Evolutionary conservation across 2,888 invertebrate species (phyloP).

Genomic region (Lamellibrachia columna): DNA sequence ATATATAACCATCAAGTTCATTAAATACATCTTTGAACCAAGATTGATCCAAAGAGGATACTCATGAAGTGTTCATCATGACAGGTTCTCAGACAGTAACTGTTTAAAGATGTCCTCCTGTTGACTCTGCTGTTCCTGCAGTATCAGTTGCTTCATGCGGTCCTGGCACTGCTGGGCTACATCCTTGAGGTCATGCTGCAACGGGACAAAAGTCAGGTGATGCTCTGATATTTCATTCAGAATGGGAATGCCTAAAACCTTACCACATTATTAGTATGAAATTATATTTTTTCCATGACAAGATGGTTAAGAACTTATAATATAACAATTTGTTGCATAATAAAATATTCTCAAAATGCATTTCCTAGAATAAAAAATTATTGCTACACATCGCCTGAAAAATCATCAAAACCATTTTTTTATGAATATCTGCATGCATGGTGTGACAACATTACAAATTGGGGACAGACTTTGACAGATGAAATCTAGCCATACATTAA

Average conservation of each 20-base stretch:
- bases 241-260: background rate
- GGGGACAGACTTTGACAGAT: too few relatives aligned
- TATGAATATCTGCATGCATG: too few relatives aligned
- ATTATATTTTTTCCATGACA: too few relatives aligned
- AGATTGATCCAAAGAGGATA: background rate
- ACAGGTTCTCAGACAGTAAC: slow-evolving; percentile 31
- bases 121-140: background rate
- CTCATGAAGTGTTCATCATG: background rate
- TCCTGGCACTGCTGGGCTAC: background rate
- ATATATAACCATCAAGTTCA: background rate
- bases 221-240: background rate
- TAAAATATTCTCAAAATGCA: too few relatives aligned
- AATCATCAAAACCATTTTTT: too few relatives aligned
- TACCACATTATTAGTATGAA: too few relatives aligned
- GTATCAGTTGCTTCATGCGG: slow-evolving; percentile 1
- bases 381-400: too few relatives aligned
- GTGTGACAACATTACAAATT: too few relatives aligned
- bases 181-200: slow-evolving; percentile 32
- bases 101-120: slow-evolving; percentile 32
- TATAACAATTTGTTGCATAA: too few relatives aligned
- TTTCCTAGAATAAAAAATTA: too few relatives aligned
- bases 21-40: background rate
- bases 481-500: too few relatives aligned
- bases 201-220: background rate
- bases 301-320: too few relatives aligned